These are phyloP conservation scores for Dynastes maya DNA, from an alignment of 2,888 invertebrate species.

Conservation along the genomic window DNA sequence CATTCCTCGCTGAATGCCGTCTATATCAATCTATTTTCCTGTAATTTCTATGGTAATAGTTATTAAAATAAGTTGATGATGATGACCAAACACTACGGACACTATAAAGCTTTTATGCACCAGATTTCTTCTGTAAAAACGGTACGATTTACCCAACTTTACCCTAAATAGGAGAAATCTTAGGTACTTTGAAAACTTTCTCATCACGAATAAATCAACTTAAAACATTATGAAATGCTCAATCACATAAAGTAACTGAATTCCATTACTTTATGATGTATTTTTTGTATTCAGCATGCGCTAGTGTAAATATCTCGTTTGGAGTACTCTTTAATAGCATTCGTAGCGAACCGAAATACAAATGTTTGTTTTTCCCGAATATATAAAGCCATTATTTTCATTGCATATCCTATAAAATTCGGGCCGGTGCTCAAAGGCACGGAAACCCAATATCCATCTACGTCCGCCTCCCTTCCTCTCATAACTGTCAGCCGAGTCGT, in stretches of 20 bases:
- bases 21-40: too few relatives aligned
- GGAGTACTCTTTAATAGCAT: constrained; percentile 17
- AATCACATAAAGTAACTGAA: not conserved
- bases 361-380: constrained; percentile 28
- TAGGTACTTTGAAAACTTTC: too few relatives aligned
- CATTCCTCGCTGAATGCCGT: too few relatives aligned
- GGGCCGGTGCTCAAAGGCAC: constrained; percentile 19
- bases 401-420: constrained; percentile 42
- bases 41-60: too few relatives aligned
- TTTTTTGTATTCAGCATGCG: constrained; percentile 1
- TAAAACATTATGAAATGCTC: not conserved
- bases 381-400: constrained; percentile 36
- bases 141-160: too few relatives aligned
- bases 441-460: constrained; percentile 28
- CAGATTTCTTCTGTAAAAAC: too few relatives aligned
- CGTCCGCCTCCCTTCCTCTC: constrained; percentile 28
- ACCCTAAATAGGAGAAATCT: too few relatives aligned
- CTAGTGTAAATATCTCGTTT: constrained; percentile 7
- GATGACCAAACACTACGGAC: too few relatives aligned
- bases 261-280: not conserved
- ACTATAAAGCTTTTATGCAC: too few relatives aligned
- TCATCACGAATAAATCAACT: too few relatives aligned
- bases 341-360: constrained; percentile 2
- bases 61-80: too few relatives aligned
- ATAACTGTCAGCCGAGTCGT: constrained; percentile 38